Percentiles rank a stretch among this genome's conserved stretches.
phyloP scores from a whole-genome alignment of 2,888 invertebrate species.

The Nudaria mundana region DNA sequence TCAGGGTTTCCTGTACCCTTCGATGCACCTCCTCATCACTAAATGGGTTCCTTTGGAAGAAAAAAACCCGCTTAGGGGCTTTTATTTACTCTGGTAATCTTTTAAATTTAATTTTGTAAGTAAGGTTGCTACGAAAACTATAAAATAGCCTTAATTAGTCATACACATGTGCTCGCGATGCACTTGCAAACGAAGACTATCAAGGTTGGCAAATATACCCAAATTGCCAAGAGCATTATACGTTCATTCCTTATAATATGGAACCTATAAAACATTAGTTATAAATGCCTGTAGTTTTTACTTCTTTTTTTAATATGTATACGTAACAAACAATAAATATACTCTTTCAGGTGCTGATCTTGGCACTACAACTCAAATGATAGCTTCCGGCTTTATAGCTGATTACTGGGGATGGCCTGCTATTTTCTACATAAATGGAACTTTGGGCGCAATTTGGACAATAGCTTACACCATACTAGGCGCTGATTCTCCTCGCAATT shows the following conservation, averaged over 20 bases:
- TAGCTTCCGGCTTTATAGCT: constrained; percentile 84
- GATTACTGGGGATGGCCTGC: constrained; percentile 86
- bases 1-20: constrained; percentile 82
- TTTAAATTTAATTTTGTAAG: constrained; percentile 29
- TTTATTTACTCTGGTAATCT: constrained; percentile 43
- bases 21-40: constrained; percentile 79
- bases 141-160: too few species aligned
- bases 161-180: too few species aligned
- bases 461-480: constrained; percentile 80
- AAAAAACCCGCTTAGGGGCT: constrained; percentile 81
- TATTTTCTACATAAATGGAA: constrained; percentile 86
- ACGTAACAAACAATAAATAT: too few species aligned
- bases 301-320: neutral
- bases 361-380: constrained; percentile 86
- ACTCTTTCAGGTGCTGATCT: constrained; percentile 86
- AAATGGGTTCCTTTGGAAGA: constrained; percentile 84
- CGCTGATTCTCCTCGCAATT: constrained; percentile 81
- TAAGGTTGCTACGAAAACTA: too few species aligned
- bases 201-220: too few species aligned
- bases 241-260: too few species aligned
- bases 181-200: too few species aligned
- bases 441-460: constrained; percentile 80
- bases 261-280: too few species aligned
- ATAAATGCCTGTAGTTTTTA: neutral
- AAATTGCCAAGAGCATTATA: too few species aligned